Evolutionary conservation across 2,113 vertebrate species (phyloP).

Genomic region (Trogon surrucura): DNA sequence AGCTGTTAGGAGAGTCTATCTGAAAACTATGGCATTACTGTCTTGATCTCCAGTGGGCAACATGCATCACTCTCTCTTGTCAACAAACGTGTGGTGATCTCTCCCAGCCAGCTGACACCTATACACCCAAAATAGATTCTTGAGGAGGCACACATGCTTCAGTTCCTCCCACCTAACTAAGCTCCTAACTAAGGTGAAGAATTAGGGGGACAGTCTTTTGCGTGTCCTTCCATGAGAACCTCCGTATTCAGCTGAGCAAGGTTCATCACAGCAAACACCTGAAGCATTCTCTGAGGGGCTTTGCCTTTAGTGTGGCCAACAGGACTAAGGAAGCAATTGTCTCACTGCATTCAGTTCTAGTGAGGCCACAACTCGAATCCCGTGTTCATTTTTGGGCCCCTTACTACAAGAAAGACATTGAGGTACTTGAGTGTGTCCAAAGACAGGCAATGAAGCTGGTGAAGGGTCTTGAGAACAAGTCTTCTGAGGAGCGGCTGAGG

Average conservation of each 20-base stretch:
- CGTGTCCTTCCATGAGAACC: neutral
- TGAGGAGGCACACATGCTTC: neutral
- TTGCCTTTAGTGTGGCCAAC: neutral
- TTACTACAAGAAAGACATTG: neutral
- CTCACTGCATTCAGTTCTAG: fast-evolving
- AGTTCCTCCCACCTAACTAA: neutral
- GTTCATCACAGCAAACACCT: neutral
- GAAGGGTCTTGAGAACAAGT: neutral
- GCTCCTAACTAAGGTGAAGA: neutral
- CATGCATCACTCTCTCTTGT: neutral
- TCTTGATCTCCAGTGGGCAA: fast-evolving
- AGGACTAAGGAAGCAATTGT: neutral
- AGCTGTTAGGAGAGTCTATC: neutral
- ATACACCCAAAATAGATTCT: neutral
- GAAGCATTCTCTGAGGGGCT: neutral
- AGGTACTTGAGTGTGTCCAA: neutral
- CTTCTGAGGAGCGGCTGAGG: fast-evolving
- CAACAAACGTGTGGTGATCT: neutral
- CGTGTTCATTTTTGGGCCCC: neutral
- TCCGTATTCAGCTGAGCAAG: neutral
- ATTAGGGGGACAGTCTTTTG: neutral
- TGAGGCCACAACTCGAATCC: fast-evolving
- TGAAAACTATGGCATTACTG: neutral
- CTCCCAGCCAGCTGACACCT: too few species aligned
- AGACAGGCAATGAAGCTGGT: neutral